Conservation (phyloP, 2,888 invertebrate genomes). For the Oxystoma pomonae region DNA sequence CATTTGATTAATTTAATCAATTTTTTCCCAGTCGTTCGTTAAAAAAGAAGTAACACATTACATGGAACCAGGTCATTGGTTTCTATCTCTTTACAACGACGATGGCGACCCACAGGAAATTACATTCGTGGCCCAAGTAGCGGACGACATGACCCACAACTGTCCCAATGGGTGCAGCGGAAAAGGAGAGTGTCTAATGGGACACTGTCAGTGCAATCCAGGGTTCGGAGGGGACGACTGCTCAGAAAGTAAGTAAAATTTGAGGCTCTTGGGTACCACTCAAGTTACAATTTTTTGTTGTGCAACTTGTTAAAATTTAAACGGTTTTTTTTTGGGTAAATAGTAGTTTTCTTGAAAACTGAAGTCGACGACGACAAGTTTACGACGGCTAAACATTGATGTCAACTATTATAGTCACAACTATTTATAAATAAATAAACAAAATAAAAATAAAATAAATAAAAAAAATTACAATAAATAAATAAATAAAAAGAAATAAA, state of each 20-base stretch:
- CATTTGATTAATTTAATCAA: too few relatives aligned
- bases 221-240: conserved; percentile 97
- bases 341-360: too few relatives aligned
- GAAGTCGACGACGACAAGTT: too few relatives aligned
- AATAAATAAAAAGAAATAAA: too few relatives aligned
- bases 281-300: conserved; percentile 1
- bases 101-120: conserved; percentile 87
- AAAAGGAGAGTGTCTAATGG: conserved; percentile 93
- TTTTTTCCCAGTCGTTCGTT: conserved; percentile 65
- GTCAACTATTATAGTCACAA: too few relatives aligned
- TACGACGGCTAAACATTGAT: too few relatives aligned
- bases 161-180: conserved; percentile 96
- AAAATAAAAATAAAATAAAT: too few relatives aligned
- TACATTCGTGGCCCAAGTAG: conserved; percentile 76
- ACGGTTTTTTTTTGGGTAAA: too few relatives aligned
- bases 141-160: conserved; percentile 90
- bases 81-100: conserved; percentile 93
- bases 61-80: conserved; percentile 96
- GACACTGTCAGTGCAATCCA: conserved; percentile 93
- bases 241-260: conserved; percentile 88
- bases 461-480: too few relatives aligned
- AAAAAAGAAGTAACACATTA: conserved; percentile 92
- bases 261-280: too few relatives aligned
- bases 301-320: too few relatives aligned
- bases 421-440: too few relatives aligned